phyloP scores from a whole-genome alignment of 2,113 vertebrate species.

The Plecturocebus donacophilus region DNA sequence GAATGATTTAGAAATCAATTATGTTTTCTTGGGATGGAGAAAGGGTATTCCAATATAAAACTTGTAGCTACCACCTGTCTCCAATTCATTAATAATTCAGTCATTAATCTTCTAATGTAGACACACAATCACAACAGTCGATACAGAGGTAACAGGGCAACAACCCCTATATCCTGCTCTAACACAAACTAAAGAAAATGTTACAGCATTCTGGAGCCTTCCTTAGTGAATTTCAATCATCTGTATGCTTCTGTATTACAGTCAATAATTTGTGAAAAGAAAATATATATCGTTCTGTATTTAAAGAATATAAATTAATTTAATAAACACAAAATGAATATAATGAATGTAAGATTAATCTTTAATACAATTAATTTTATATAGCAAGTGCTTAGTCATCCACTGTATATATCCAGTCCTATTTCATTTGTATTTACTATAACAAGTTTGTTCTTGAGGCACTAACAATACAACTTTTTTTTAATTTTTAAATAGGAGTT shows the following conservation, averaged over 20 bases:
- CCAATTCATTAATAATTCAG: neutral
- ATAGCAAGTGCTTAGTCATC: neutral
- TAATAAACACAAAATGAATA: neutral
- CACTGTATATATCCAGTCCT: neutral
- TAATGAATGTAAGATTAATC: neutral
- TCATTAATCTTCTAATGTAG: neutral
- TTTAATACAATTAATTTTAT: neutral
- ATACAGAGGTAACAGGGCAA: neutral
- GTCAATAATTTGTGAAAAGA: neutral
- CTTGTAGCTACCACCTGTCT: neutral
- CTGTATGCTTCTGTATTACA: neutral
- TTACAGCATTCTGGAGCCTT: neutral
- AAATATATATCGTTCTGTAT: neutral
- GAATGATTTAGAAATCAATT: neutral
- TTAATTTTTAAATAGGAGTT: neutral
- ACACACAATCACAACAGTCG: neutral
- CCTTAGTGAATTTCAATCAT: neutral
- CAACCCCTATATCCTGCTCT: neutral
- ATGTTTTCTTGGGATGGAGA: neutral
- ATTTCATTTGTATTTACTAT: neutral
- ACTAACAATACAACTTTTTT: neutral
- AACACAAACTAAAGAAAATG: neutral
- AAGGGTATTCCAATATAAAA: neutral
- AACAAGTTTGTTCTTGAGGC: neutral
- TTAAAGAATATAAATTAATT: neutral